Evolutionary conservation across 1,140 invertebrate genomes (phyloP), one percentile per base, ranked within the genome.

Genomic region (Cryptotermes secundus): DNA sequence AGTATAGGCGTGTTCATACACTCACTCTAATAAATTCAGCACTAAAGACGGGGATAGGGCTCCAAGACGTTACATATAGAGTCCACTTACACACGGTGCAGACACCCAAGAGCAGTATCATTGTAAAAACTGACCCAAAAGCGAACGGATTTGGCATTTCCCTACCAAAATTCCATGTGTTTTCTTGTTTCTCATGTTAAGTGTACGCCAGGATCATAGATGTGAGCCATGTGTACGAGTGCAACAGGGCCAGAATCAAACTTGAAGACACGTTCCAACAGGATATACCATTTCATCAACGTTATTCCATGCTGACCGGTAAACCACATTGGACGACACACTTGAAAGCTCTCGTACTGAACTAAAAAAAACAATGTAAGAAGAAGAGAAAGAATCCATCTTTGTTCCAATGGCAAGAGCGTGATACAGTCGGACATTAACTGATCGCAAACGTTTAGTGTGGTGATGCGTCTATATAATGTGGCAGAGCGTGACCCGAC

Each of bases 381-480:
- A 72, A 72, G 59, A 72, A 72, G 7, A 72, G 59, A 72, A 31
- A 72, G 59, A 72, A 72, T 72, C 59, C 59, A 72, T 72, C 59
- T 72, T 72, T 72, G 59, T 72, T 72, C 59, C 59, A 72, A n/a
- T 72, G 59, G 59, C 59, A 72, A 72, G 59, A 72, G 26, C 59
- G 59, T 72, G 59, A 72, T 72, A 72, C 59, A 31, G 9, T 31
- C n/a, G n/a, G 59, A 72, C 59, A 31, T 72, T 72, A 72, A 72
- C 59, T 72, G 59, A 72, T 72, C 59, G 59, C 59, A 16, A 72
- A 31, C 59, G 59, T 72, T 72, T 72, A 72, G 59, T 14, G 59
- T n/a, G 59, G 59, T 72, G 59, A 72, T 72, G 59, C 59, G 31
- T 72, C 59, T 72, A 72, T 72, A 72, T 72, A 72, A 72, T 72